Conservation (phyloP, 2,113 vertebrate genomes). For the Amazona guildingii region DNA sequence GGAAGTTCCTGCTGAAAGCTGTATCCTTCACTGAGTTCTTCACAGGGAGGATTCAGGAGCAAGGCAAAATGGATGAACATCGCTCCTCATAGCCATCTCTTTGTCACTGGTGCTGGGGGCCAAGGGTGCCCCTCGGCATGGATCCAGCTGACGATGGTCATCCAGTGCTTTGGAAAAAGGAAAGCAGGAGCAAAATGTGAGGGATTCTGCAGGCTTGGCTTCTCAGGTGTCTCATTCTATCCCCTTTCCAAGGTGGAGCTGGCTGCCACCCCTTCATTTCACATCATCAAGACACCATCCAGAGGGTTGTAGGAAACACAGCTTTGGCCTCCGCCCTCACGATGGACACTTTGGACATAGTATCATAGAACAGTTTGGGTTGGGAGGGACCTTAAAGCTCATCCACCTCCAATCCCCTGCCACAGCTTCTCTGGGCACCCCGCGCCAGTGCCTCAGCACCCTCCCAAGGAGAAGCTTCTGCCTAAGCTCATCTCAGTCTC, state of each 20-base stretch:
- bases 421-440: neutral
- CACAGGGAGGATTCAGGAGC: neutral
- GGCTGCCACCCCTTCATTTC: neutral
- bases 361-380: neutral
- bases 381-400: neutral
- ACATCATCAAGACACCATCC: neutral
- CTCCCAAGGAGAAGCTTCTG: neutral
- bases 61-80: neutral
- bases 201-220: neutral
- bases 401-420: neutral
- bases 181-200: neutral
- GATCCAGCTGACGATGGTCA: neutral
- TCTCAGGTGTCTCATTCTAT: neutral
- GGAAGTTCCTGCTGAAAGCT: constrained; percentile 20
- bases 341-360: neutral
- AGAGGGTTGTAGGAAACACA: neutral
- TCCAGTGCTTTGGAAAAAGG: neutral
- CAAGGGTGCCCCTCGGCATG: no score
- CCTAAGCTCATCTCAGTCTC: neutral
- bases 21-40: constrained; percentile 12
- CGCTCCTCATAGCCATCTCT: fast-evolving
- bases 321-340: neutral
- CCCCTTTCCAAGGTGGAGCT: neutral
- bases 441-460: neutral
- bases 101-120: no score